Percentiles rank a stretch among this genome's conserved stretches.
phyloP scores from a whole-genome alignment of 2,888 invertebrate species.

The Kuschelorhynchus macadamiae region DNA sequence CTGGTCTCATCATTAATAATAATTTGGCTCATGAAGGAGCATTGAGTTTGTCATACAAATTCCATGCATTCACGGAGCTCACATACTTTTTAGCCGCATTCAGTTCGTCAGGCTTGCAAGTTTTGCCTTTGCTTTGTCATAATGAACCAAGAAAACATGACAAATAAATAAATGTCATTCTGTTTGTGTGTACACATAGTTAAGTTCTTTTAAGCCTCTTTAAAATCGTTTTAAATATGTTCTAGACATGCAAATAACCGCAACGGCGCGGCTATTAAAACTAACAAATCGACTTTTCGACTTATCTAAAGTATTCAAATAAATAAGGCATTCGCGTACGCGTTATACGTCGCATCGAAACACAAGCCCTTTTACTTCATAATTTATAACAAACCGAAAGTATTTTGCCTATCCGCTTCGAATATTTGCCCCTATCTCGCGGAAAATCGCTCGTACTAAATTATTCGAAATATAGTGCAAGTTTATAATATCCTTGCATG shows the following conservation, averaged over 20 bases:
- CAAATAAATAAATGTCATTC: constrained; percentile 22
- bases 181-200: constrained; percentile 11
- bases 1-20: too few relatives aligned
- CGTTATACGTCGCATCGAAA: constrained; percentile 52
- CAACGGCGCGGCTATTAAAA: constrained; percentile 34
- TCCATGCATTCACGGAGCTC: too few relatives aligned
- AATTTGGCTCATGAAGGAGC: too few relatives aligned
- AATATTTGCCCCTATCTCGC: constrained; percentile 59
- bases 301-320: constrained; percentile 57
- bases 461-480: constrained; percentile 56
- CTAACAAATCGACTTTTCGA: constrained; percentile 48
- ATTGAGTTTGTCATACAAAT: too few relatives aligned
- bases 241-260: constrained; percentile 45
- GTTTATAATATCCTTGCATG: constrained; percentile 57
- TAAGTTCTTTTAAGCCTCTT: constrained; percentile 7
- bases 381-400: constrained; percentile 63
- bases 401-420: constrained; percentile 61
- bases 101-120: too few relatives aligned
- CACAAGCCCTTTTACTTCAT: constrained; percentile 58
- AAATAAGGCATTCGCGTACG: constrained; percentile 55
- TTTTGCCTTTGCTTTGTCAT: too few relatives aligned
- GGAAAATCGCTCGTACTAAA: constrained; percentile 52
- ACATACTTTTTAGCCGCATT: too few relatives aligned
- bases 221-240: constrained; percentile 35
- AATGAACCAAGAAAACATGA: too few relatives aligned